Evolutionary conservation across 2,797 vertebrate genomes (phyloP).

Genomic region (Antennarius maculatus): DNA sequence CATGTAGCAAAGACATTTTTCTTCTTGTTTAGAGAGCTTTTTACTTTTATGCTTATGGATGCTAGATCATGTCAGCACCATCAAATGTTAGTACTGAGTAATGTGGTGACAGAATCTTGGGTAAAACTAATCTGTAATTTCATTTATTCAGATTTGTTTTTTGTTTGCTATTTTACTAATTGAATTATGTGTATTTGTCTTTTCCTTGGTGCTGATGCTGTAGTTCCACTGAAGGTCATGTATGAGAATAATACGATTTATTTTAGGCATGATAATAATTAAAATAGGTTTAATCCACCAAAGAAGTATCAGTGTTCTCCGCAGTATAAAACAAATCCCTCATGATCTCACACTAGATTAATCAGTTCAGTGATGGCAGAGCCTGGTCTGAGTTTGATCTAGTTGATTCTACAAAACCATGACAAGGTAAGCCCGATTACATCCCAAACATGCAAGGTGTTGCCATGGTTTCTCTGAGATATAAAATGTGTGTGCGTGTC

Average conservation of each 20-base stretch:
- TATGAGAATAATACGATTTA: background rate
- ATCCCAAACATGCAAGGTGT: slow-evolving; percentile 42
- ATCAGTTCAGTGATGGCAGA: slow-evolving; percentile 25
- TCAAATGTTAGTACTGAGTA: no score
- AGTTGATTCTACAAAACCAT: slow-evolving; percentile 36
- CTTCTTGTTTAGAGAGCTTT: slow-evolving; percentile 2
- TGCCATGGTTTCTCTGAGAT: slow-evolving; percentile 58
- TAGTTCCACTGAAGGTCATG: background rate
- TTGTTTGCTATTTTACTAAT: no score
- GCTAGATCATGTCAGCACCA: background rate
- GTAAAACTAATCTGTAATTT: no score
- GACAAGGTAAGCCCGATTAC: slow-evolving; percentile 46
- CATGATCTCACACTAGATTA: slow-evolving; percentile 21
- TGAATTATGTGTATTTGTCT: background rate
- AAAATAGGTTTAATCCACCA: background rate
- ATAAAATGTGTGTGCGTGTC: slow-evolving; percentile 34
- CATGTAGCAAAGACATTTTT: background rate
- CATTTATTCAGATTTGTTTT: no score
- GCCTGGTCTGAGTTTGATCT: slow-evolving; percentile 32
- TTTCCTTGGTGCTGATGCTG: background rate
- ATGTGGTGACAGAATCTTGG: no score
- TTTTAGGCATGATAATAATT: background rate
- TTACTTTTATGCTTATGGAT: background rate
- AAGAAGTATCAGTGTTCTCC: background rate
- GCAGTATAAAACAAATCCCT: slow-evolving; percentile 6